A percentile compares a stretch with the other conserved stretches of the same genome.
Conservation (phyloP, 2,888 invertebrate genomes). For the Morpho achilles region DNA sequence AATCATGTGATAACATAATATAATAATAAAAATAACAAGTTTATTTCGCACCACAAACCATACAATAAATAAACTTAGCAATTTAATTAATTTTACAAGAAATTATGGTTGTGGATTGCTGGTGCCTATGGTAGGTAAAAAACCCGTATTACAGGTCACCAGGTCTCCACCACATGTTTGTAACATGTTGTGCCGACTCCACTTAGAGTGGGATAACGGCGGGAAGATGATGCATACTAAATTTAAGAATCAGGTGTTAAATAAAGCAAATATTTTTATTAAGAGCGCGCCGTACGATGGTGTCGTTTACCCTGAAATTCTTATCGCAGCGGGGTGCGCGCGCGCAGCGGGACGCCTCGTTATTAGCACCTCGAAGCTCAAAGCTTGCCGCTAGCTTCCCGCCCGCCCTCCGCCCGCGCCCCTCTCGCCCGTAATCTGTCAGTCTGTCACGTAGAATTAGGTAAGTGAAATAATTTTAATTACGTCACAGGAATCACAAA, state of each 20-base stretch:
- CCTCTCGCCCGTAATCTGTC: conserved; percentile 41
- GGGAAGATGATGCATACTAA: not conserved
- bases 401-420: conserved; percentile 20
- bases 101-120: too few relatives aligned
- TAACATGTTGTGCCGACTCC: too few relatives aligned
- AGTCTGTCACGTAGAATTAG: conserved; percentile 47
- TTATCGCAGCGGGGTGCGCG: conserved; percentile 59
- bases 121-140: too few relatives aligned
- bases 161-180: too few relatives aligned
- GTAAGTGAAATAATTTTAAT: conserved; percentile 63
- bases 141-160: too few relatives aligned
- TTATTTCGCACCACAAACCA: too few relatives aligned
- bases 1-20: too few relatives aligned
- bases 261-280: too few relatives aligned
- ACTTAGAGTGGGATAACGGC: too few relatives aligned
- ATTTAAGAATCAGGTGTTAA: not conserved
- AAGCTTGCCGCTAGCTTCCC: conserved; percentile 47
- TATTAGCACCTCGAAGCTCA: conserved; percentile 73
- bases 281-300: conserved; percentile 1
- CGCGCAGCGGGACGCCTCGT: conserved; percentile 67
- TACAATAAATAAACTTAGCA: too few relatives aligned
- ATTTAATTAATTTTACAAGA: too few relatives aligned
- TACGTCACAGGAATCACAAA: conserved; percentile 26
- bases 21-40: too few relatives aligned
- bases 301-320: conserved; percentile 45